Conservation (phyloP, 2,888 invertebrate genomes). For the Synergus laeviventris region DNA sequence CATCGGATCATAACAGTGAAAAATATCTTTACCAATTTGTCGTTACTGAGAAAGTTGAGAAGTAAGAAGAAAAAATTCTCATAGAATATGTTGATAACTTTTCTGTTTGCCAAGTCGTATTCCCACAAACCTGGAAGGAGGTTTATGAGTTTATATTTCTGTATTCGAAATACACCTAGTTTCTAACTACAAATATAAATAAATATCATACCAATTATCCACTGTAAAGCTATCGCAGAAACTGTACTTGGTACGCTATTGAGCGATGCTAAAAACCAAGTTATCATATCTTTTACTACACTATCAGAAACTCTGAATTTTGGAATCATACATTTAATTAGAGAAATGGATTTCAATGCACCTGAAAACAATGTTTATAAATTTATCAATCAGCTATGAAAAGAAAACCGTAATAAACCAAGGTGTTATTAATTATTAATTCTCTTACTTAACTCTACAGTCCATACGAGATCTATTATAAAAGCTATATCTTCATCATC, state of each 20-base stretch:
- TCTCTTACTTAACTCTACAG: constrained; percentile 58
- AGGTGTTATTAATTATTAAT: not conserved
- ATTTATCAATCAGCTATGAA: constrained; percentile 24
- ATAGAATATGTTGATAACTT: constrained; percentile 66
- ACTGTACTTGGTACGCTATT: constrained; percentile 59
- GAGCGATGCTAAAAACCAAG: constrained; percentile 59
- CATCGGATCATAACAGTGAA: constrained; percentile 7
- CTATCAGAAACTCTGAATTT: constrained; percentile 54
- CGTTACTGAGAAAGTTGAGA: constrained; percentile 64
- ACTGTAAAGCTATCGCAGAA: constrained; percentile 60
- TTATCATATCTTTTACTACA: constrained; percentile 58
- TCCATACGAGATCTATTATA: constrained; percentile 57
- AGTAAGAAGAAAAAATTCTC: constrained; percentile 64
- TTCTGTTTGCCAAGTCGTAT: constrained; percentile 64
- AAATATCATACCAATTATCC: constrained; percentile 62
- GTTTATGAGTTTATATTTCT: not conserved
- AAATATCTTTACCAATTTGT: constrained; percentile 61
- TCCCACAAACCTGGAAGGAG: constrained; percentile 64
- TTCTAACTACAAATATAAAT: constrained; percentile 4
- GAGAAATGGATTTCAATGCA: constrained; percentile 52
- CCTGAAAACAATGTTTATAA: constrained; percentile 52
- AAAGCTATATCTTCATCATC: constrained; percentile 55
- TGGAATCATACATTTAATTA: constrained; percentile 71
- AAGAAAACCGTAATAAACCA: not conserved
- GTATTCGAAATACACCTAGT: not conserved